A percentile compares a stretch with the other conserved stretches of the same genome.
Evolutionary conservation across 1,140 invertebrate species (phyloP).

Genomic region (Drosophila virilis): DNA sequence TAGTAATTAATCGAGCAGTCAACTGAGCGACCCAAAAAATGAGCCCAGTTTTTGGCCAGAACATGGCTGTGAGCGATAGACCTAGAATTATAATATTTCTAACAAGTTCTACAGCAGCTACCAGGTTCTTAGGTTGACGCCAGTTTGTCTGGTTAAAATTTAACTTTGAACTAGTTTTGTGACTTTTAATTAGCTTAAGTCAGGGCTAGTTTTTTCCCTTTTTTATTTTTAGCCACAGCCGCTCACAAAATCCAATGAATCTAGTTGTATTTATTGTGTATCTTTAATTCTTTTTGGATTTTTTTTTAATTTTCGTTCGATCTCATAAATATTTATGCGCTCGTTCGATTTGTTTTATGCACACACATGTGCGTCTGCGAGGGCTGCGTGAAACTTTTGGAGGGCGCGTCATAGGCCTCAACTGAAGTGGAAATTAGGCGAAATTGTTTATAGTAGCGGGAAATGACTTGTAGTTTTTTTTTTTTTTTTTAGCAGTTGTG

Average conservation of each 20-base stretch:
- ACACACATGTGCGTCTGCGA: slow-evolving; percentile 54
- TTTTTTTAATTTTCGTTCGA: slow-evolving; percentile 46
- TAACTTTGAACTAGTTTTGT: not conserved
- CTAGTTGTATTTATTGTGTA: slow-evolving; percentile 48
- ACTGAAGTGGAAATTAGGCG: not conserved
- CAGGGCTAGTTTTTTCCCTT: not conserved
- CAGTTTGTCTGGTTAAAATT: slow-evolving; percentile 30
- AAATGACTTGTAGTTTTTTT: not conserved
- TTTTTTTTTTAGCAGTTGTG: not conserved
- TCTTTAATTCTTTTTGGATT: slow-evolving; percentile 31
- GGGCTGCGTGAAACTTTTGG: slow-evolving; percentile 13
- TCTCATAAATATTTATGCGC: slow-evolving; percentile 68
- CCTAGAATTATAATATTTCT: not conserved
- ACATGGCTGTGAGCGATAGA: not conserved
- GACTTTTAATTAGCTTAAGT: not conserved
- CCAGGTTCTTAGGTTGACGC: slow-evolving; percentile 10
- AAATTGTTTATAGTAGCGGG: slow-evolving; percentile 3
- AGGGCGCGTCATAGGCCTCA: slow-evolving; percentile 4
- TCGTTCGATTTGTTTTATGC: slow-evolving; percentile 59
- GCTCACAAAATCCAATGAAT: slow-evolving; percentile 37
- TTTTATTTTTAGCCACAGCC: slow-evolving; percentile 40
- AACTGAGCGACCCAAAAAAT: slow-evolving; percentile 4
- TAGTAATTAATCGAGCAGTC: slow-evolving; percentile 32
- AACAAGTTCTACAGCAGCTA: slow-evolving; percentile 7
- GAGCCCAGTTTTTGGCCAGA: not conserved